Evolutionary conservation across 35 echinoderm and acorn worm genomes (phyloP).

Genomic region (Lytechinus variegatus): DNA sequence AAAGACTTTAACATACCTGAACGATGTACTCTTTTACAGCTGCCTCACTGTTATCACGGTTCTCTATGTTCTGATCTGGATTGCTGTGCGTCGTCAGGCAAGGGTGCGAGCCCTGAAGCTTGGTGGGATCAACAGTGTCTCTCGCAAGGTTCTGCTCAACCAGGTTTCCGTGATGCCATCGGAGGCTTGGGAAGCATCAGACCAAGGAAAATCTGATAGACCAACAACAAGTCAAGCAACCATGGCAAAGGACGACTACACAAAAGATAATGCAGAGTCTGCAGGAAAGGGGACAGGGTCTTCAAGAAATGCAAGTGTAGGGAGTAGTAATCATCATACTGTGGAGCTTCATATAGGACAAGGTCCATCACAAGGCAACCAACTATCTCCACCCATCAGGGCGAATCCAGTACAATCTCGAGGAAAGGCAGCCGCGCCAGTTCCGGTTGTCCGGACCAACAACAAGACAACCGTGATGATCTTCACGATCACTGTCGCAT

Average conservation of each 20-base stretch:
- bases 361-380: background rate
- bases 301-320: background rate
- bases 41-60: background rate
- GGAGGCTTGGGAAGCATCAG: background rate
- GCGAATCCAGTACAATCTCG: background rate
- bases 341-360: background rate
- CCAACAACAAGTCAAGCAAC: background rate
- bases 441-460: background rate
- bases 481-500: conserved; percentile 37
- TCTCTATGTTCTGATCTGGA: conserved; percentile 26
- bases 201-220: background rate
- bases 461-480: conserved; percentile 39
- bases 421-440: background rate
- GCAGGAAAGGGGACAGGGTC: background rate
- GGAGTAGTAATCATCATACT: background rate
- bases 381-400: background rate
- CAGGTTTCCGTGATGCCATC: background rate
- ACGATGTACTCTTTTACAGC: background rate
- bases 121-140: background rate
- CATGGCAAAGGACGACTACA: background rate
- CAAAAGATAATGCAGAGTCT: background rate
- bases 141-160: background rate
- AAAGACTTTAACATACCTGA: background rate
- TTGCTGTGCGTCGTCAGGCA: conserved; percentile 15
- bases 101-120: background rate